Evolutionary conservation across 2,797 vertebrate species (phyloP), one percentile per base, ranked within the genome.

Genomic region (Cichlasoma orientale): DNA sequence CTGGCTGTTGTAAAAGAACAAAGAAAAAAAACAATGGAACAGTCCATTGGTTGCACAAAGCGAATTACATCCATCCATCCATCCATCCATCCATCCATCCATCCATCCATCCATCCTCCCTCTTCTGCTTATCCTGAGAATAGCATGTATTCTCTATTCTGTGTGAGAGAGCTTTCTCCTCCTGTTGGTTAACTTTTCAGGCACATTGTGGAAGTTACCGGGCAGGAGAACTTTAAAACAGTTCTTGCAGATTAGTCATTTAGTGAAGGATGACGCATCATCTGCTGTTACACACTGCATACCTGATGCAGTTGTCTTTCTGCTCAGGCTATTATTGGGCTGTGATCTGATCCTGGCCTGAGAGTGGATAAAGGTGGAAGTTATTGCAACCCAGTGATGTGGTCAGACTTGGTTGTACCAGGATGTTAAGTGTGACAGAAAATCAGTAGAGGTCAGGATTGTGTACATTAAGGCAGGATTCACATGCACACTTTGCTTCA

Each of bases 1-100:
- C 11, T 0, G 0, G 27, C 10, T 29, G 11, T 19, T 4, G 38
- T 47, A 63, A 44, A 25, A 0, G 4, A 38, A 18, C 0, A 4
- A 25, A 56, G 0, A 4, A 25, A 41, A 61, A 18, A 0, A 0
- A 19, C 33, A 23, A 44, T 4, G 23, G 59, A 25, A 44, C 13
- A 21, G 10, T 44, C 59, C 41, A 21, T 63, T 44, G 3, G 23
- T 44, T 66, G 9, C 1, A 3, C 23, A 66, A 66, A 66, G 25
- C 27, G 5, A 47, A 0, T 25, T 11, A n/a, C 27, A 27, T 27
- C 27, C 27, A 27, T 27, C 27, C 27, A 27, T 27, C 27, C 27
- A 27, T 27, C 27, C 27, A 27, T 27, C 7, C 31, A 33, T 33
- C 31, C 31, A 33, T 33, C 29, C 29, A 31, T 31, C 31, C 31